Base-by-base conservation (phyloP, 64 coral and sea anemone species). In the Montipora sp. region DNA sequence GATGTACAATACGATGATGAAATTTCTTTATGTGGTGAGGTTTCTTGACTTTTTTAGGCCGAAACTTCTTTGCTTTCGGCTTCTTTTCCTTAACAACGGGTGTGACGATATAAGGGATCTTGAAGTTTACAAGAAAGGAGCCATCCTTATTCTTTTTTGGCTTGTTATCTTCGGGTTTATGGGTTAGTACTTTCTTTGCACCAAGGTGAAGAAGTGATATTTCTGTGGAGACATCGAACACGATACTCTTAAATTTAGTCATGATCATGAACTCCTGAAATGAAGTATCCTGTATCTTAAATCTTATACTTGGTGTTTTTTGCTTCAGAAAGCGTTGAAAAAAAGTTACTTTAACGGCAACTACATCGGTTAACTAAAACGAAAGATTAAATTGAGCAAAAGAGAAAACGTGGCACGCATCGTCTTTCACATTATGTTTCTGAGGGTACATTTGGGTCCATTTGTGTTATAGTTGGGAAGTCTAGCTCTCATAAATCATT, bases 91-190 rank as follows among this genome's bases (percentile, higher is more conserved):
- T 74, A 18, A 72, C 74, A 19, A 97, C 81, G 46, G 95, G 95
- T 61, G 95, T 97, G 23, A 97, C 95, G 45, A 97, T 82, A 80
- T 97, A 97, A 57, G 95, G 95, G 61, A 97, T 94, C 71, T 97
- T 97, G 55, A 97, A 97, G 48, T 97, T 84, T 8, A 97, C 77
- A 7, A 97, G 83, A 71, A 97, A 97, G 10, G 92, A 94, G 9
- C 90, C 92, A 60, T 97, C 93, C 53, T 97, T 97, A 48, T 97
- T 97, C 79, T 97, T 94, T 73, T 97, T 94, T 14, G 89, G 77
- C 44, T 94, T 97, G 45, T 94, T 77, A 14, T 80, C 92, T 11
- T 48, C 61, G 19, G 48, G 77, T 5, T 93, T 45, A 2, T 65
- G 72, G 2, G 51, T 15, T 7, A 93, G 59, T 59, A 82, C 59